Percentiles rank a stretch among this genome's conserved stretches.
Conservation (phyloP, 2,113 vertebrate genomes). For the Barnardius zonarius region DNA sequence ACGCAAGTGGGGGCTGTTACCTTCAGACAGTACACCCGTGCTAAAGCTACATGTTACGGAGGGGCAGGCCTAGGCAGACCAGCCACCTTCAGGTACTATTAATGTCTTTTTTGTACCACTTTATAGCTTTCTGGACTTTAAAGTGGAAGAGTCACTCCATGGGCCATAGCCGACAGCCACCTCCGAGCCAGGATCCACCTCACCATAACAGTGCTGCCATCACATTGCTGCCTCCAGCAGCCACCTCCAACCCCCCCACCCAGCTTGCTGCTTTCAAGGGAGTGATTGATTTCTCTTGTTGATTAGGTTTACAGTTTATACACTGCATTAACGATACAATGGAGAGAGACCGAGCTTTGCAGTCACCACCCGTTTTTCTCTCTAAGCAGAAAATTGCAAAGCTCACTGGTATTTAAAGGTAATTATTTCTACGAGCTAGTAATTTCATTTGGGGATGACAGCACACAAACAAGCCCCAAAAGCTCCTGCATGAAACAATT, state of each 20-base stretch:
- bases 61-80: neutral
- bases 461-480: neutral
- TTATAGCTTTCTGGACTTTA: neutral
- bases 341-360: neutral
- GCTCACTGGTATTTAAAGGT: neutral
- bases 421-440: neutral
- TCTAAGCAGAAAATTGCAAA: conserved; percentile 9
- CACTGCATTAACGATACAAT: neutral
- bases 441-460: neutral
- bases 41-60: neutral
- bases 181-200: neutral
- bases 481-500: neutral
- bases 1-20: neutral
- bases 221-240: neutral
- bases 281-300: neutral
- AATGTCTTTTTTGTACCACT: neutral
- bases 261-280: accelerated
- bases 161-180: neutral
- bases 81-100: neutral
- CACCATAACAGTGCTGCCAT: neutral
- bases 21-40: neutral
- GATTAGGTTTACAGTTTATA: neutral
- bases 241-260: neutral
- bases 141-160: neutral
- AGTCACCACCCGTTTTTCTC: neutral